Conservation (phyloP, 2,113 vertebrate species). For the Merops nubicus region DNA sequence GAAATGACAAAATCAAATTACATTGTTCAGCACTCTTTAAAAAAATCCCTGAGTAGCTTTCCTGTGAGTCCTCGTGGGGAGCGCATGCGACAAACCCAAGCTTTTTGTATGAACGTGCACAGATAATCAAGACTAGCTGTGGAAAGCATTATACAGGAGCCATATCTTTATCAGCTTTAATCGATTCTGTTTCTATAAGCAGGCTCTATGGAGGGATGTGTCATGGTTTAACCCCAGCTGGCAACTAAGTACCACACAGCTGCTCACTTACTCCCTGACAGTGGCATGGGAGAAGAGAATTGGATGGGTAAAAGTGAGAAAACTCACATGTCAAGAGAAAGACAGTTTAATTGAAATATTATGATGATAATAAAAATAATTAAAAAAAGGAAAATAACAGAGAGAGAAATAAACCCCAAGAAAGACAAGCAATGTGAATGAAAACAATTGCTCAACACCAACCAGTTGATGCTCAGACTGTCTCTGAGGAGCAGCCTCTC, state of each 20-base stretch:
- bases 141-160: background rate
- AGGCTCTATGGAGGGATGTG: background rate
- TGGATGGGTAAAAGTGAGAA: background rate
- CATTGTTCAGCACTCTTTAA: background rate
- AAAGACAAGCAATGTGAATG: background rate
- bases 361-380: too few species aligned
- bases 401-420: background rate
- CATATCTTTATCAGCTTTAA: background rate
- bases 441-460: background rate
- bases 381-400: background rate
- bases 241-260: background rate
- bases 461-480: background rate
- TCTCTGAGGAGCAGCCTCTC: fast-evolving
- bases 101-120: background rate
- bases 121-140: background rate
- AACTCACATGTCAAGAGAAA: background rate
- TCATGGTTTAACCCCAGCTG: background rate
- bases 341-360: background rate
- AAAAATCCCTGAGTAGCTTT: background rate
- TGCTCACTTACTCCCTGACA: background rate
- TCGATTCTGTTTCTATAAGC: background rate
- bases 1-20: background rate
- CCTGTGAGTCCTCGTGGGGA: background rate
- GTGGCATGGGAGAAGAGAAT: background rate
- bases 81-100: background rate